phyloP scores from a whole-genome alignment of 2,113 vertebrate species.

The Redunca redunca region DNA sequence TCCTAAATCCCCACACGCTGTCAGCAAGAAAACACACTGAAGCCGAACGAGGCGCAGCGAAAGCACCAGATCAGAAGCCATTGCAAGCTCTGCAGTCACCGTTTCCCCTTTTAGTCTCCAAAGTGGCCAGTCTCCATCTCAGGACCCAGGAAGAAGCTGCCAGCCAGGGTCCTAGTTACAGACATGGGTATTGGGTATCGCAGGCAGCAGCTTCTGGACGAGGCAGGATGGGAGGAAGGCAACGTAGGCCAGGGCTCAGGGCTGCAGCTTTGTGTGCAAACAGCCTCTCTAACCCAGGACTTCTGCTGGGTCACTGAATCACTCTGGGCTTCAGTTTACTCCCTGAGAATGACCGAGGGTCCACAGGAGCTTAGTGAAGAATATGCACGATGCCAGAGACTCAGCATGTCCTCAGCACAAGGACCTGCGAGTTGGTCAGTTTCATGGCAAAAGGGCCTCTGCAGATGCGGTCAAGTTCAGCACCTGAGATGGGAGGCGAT shows the following conservation, averaged over 20 bases:
- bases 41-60: neutral
- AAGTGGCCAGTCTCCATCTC: rapidly evolving
- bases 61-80: neutral
- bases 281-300: rapidly evolving
- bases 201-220: neutral
- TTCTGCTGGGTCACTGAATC: rapidly evolving
- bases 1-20: neutral
- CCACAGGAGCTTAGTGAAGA: rapidly evolving
- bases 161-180: neutral
- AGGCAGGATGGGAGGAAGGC: neutral
- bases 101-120: too few species aligned
- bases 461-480: rapidly evolving
- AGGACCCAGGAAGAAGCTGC: neutral
- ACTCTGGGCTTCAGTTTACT: neutral
- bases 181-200: rapidly evolving
- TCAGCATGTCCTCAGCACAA: rapidly evolving
- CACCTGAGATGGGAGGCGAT: rapidly evolving
- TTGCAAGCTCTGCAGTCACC: rapidly evolving
- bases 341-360: rapidly evolving
- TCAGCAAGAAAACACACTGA: neutral
- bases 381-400: rapidly evolving
- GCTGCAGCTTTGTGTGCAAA: rapidly evolving
- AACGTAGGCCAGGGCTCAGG: rapidly evolving
- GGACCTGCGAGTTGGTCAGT: rapidly evolving
- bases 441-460: too few species aligned